Evolutionary conservation across 2,888 invertebrate genomes (phyloP), one percentile per base, ranked within the genome.

Genomic region (Drosophila kanekoi): DNA sequence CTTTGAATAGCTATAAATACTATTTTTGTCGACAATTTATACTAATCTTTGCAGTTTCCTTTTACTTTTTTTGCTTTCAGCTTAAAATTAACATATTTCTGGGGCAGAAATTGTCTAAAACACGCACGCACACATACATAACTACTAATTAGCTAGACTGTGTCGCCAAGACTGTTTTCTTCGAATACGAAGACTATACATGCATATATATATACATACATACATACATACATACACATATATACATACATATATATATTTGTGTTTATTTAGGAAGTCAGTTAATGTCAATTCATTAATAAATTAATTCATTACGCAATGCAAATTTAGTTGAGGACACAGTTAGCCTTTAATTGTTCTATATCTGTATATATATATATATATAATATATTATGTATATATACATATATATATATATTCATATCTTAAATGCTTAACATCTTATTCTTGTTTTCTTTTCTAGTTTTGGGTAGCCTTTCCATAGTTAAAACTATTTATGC

Each of bases 1-100:
- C n/a, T 66, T 72, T 61, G 83, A 83, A 81, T 88, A 86, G 87
- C 83, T 88, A 83, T 65, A 77, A 83, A 88, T 83, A 83, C 87
- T 88, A 84, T 80, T 85, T 44, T 76, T 44, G 52, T 71, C 48
- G 81, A 88, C 81, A 86, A 88, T 83, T 88, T 84, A 88, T 64
- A 71, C 89, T 84, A 84, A 83, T 83, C 74, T 86, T 83, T 87
- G 88, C 81, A 66, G 72, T 79, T 84, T 54, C 45, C 54, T 47
- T 44, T 65, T 54, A 38, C n/a, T 40, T 3, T 37, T 47, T 35
- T 48, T 53, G 71, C 73, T 78, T 80, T 67, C 64, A 77, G 78
- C 79, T 78, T 78, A 81, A 45, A 53, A 60, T 51, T 74, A 77
- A 60, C 45, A 77, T 51, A 64, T 69, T 78, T 76, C 81, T 74